A percentile compares a stretch with the other conserved stretches of the same genome.
Evolutionary conservation across 2,797 vertebrate species (phyloP).

Genomic region (Notamacropus eugenii): DNA sequence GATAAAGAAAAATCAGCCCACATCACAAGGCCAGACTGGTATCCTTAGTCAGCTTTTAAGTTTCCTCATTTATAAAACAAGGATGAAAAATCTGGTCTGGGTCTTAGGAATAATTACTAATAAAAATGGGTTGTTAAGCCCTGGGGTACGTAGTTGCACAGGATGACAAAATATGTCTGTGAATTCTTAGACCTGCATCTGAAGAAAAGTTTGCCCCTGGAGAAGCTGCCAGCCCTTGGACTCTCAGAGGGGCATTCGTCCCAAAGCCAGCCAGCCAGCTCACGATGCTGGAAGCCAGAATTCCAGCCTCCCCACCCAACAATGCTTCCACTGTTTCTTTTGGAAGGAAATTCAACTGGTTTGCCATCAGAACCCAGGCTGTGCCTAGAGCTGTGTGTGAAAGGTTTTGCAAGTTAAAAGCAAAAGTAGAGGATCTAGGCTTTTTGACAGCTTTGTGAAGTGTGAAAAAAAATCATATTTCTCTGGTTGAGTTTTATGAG

Average conservation of each 20-base stretch:
- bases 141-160: neutral
- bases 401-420: constrained; percentile 59
- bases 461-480: constrained; percentile 76
- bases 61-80: neutral
- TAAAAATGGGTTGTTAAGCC: neutral
- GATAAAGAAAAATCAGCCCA: neutral
- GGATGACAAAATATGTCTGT: neutral
- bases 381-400: constrained; percentile 71
- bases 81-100: constrained; percentile 29
- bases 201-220: constrained; percentile 3
- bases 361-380: constrained; percentile 68
- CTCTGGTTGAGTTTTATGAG: constrained; percentile 74
- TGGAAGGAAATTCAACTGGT: constrained; percentile 64
- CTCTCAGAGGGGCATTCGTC: neutral
- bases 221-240: neutral
- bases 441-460: constrained; percentile 77
- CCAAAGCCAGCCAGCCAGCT: constrained; percentile 11
- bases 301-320: constrained; percentile 62
- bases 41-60: neutral
- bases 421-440: constrained; percentile 73
- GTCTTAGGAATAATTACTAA: neutral
- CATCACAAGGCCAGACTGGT: neutral
- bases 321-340: constrained; percentile 71
- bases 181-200: constrained; percentile 36
- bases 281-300: neutral